Evolutionary conservation across 37 sponge, comb jelly and placozoan genomes (phyloP).

Genomic region (Beroe ovata): DNA sequence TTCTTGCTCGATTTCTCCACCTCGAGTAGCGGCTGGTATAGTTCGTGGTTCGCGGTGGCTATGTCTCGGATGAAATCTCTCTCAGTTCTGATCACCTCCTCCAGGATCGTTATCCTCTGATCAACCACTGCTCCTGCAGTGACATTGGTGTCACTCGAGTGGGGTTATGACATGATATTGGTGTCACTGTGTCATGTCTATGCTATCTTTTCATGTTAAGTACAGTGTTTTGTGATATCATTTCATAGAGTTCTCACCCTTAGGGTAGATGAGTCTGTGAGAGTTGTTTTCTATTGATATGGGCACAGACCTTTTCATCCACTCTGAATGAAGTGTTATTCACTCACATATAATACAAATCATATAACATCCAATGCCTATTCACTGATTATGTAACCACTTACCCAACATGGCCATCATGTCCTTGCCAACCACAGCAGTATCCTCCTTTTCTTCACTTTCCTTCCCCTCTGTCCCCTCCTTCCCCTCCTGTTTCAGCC

Average conservation of each 20-base stretch:
- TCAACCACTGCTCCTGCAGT: conserved; percentile 49
- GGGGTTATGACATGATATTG: no score
- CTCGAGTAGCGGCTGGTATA: not conserved
- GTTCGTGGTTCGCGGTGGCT: not conserved
- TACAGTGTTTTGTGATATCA: no score
- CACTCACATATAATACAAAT: no score
- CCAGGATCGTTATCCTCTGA: conserved; percentile 22
- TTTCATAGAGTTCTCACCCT: not conserved
- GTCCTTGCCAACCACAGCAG: not conserved
- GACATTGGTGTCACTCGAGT: no score
- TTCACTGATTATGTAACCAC: not conserved
- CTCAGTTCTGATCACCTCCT: conserved; percentile 30
- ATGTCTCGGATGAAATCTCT: not conserved
- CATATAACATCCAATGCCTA: no score
- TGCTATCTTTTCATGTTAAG: no score
- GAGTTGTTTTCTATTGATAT: conserved; percentile 3
- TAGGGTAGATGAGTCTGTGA: conserved; percentile 40
- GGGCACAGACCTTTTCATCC: conserved; percentile 36
- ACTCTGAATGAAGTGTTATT: no score
- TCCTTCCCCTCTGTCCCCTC: not conserved
- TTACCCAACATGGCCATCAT: conserved; percentile 21
- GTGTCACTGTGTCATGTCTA: no score
- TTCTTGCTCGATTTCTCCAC: not conserved
- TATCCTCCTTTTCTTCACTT: not conserved
- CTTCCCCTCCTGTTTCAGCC: not conserved